Evolutionary conservation across 2,797 vertebrate species (phyloP), one percentile per base, ranked within the genome.

Genomic region (Momotus momota): DNA sequence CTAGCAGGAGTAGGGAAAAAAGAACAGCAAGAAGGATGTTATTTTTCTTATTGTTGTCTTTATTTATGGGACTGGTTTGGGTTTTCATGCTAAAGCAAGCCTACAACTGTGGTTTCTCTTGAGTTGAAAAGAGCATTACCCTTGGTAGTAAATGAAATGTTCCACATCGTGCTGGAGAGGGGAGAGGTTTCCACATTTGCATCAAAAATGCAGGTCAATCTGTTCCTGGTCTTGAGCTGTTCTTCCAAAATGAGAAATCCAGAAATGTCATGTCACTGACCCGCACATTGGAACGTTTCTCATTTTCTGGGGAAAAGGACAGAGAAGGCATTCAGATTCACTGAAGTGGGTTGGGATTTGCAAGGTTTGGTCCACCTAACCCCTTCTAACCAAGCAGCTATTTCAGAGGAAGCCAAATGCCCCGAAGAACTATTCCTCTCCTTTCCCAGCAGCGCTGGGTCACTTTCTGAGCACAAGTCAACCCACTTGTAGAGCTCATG

Each of bases 301-400:
- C 7, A 49, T 38, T 60, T 69, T 43, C 21, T 7, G 19, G 14
- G 27, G 31, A 33, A 51, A 19, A 77, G 12, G 79, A 15, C 16
- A 41, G 12, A 58, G 13, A 35, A 20, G 26, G 29, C 19, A 7
- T 0, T 12, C 1, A 54, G 31, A 48, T 35, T 45, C 40, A 43
- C 21, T 20, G 33, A n/a, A 17, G 0, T 1, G 0, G 14, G 11
- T 3, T 54, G 51, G 19, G 35, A 55, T 66, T 82, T 69, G 31
- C 52, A 38, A 23, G 26, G 21, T 67, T 73, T 43, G 22, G 26
- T 16, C 55, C 43, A 33, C 13, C 14, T 35, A 70, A 74, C 17
- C 7, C n/a, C 22, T 81, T 67, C 31, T 49, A 45, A 57, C 4
- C 38, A 31, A 86, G 10, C 3, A 71, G 11, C 7, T 60, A 1